These are phyloP conservation scores for Charanyca ferruginea DNA, from an alignment of 2,888 invertebrate genomes.

Conservation along the genomic window DNA sequence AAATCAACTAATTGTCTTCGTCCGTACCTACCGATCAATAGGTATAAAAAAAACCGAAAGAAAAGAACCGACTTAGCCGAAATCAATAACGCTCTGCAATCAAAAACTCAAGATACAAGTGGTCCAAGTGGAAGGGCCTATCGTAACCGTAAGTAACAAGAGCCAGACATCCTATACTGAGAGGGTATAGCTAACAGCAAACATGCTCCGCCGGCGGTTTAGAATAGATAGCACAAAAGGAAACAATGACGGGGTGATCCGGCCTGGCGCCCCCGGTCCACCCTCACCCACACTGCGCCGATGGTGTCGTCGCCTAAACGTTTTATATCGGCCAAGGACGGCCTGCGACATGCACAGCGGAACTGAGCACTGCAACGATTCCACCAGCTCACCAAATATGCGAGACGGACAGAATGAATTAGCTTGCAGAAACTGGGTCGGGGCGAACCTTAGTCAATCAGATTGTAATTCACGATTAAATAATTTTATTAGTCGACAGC, in stretches of 20 bases:
- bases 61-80: slow-evolving; percentile 2
- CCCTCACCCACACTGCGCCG: slow-evolving; percentile 69
- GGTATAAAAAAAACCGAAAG: not conserved
- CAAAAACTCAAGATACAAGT: slow-evolving; percentile 37
- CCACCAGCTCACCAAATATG: slow-evolving; percentile 63
- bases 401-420: slow-evolving; percentile 71
- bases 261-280: slow-evolving; percentile 69
- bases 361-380: slow-evolving; percentile 68
- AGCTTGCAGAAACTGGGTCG: slow-evolving; percentile 69
- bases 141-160: slow-evolving; percentile 49
- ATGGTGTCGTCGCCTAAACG: slow-evolving; percentile 79
- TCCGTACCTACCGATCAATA: not conserved
- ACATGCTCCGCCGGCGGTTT: slow-evolving; percentile 67
- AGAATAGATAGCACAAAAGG: slow-evolving; percentile 76
- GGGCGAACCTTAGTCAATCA: slow-evolving; percentile 57
- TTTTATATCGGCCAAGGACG: slow-evolving; percentile 88
- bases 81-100: slow-evolving; percentile 34
- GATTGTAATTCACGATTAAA: slow-evolving; percentile 41
- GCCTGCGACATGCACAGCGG: slow-evolving; percentile 71
- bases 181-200: slow-evolving; percentile 64
- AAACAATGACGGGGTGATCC: slow-evolving; percentile 81
- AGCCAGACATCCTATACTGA: slow-evolving; percentile 45
- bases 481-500: slow-evolving; percentile 32
- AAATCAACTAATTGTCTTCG: not conserved
- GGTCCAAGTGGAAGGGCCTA: slow-evolving; percentile 42